A percentile compares a stretch with the other conserved stretches of the same genome.
Evolutionary conservation across 2,113 vertebrate genomes (phyloP).

Genomic region (Plestiodon gilberti): DNA sequence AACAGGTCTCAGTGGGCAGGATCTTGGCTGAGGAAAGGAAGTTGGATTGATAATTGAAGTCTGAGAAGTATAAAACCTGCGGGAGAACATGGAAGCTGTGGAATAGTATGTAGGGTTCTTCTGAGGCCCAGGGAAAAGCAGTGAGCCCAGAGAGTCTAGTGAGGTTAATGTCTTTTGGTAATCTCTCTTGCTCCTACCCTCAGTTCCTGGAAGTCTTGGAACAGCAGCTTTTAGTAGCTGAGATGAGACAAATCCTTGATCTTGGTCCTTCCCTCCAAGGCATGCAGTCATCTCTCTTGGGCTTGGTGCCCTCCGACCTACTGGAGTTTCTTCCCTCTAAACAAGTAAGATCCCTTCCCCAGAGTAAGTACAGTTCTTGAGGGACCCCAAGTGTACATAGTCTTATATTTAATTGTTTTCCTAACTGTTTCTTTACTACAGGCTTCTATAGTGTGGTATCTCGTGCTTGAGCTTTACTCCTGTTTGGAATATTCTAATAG

Average conservation of each 20-base stretch:
- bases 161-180: not conserved
- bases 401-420: not conserved
- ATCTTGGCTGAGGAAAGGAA: not conserved
- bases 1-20: not conserved
- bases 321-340: conserved; percentile 77
- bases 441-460: not conserved
- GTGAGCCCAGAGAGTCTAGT: no score
- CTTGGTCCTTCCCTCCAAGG: conserved; percentile 52
- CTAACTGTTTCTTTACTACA: not conserved
- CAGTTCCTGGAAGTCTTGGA: conserved; percentile 84
- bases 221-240: conserved; percentile 79
- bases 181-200: not conserved
- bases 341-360: conserved; percentile 75
- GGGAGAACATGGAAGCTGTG: not conserved
- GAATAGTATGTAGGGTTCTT: not conserved
- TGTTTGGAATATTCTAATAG: not conserved
- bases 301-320: conserved; percentile 74
- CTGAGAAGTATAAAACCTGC: not conserved
- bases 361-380: conserved; percentile 48
- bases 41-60: not conserved
- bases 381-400: not conserved
- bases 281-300: conserved; percentile 69
- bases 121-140: not conserved
- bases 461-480: not conserved
- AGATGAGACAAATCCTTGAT: conserved; percentile 76